phyloP scores from a whole-genome alignment of 2,113 vertebrate genomes.

The Dasyurus viverrinus region DNA sequence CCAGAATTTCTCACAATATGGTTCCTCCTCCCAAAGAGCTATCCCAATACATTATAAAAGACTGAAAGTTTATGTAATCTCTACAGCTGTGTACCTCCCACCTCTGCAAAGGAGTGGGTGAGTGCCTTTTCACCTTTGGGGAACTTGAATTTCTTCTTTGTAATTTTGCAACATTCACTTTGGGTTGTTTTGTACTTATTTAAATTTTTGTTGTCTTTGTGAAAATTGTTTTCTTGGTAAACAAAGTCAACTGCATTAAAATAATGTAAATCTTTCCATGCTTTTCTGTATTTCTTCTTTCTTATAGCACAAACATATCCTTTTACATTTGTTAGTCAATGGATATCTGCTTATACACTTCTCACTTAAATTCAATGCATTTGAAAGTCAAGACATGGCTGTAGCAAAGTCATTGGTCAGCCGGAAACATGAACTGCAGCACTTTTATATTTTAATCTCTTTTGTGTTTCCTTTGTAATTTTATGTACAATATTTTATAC shows the following conservation, averaged over 20 bases:
- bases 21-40: not conserved
- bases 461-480: not conserved
- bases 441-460: not conserved
- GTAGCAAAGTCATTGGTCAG: not conserved
- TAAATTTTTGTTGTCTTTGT: not conserved
- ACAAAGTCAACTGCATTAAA: too few relatives aligned
- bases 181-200: not conserved
- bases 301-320: too few relatives aligned
- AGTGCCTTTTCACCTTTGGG: not conserved
- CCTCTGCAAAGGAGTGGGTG: not conserved
- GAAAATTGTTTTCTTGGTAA: not conserved
- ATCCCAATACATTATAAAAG: not conserved
- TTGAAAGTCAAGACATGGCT: not conserved
- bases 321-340: not conserved
- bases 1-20: not conserved
- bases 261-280: too few relatives aligned
- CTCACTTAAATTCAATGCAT: not conserved
- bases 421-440: not conserved
- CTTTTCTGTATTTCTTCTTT: too few relatives aligned
- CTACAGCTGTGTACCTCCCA: not conserved
- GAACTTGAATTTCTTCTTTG: not conserved
- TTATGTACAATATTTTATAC: too few relatives aligned
- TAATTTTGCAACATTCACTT: not conserved
- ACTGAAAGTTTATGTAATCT: not conserved
- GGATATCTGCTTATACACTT: not conserved